Conservation (phyloP, 2,888 invertebrate genomes). For the Agapostemon virescens region DNA sequence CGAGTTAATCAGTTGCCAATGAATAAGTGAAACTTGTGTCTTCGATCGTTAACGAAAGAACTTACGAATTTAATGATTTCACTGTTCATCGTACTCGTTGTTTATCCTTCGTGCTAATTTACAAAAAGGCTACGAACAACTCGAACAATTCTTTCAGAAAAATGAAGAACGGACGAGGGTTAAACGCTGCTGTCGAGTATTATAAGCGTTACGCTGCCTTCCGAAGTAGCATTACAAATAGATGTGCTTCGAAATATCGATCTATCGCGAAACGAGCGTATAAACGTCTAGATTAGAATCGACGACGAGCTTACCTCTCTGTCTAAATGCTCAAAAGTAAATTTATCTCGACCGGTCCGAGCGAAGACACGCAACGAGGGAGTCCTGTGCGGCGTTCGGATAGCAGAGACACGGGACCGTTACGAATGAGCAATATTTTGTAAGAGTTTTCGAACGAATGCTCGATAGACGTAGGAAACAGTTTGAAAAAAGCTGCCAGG, state of each 20-base stretch:
- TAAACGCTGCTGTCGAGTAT: not conserved
- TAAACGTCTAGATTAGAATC: not conserved
- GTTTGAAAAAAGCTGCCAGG: conserved; percentile 13
- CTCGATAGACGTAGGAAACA: not conserved
- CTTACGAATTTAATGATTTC: not conserved
- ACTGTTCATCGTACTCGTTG: not conserved
- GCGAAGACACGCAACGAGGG: not conserved
- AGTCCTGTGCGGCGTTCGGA: not conserved
- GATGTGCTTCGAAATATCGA: not conserved
- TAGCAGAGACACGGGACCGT: not conserved
- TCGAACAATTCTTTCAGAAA: not conserved
- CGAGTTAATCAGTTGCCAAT: too few relatives aligned
- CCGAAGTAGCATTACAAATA: not conserved
- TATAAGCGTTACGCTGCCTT: not conserved
- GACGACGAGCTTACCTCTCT: not conserved
- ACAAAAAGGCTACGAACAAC: not conserved
- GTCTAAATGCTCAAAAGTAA: not conserved
- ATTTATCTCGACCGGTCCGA: not conserved
- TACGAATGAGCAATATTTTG: not conserved
- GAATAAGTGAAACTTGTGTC: not conserved
- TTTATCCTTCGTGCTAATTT: not conserved
- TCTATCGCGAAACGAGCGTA: not conserved
- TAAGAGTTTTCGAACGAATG: not conserved
- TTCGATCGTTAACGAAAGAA: not conserved
- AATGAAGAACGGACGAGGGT: not conserved